phyloP scores from a whole-genome alignment of 2,888 invertebrate genomes.

The Hypsopygia costalis region DNA sequence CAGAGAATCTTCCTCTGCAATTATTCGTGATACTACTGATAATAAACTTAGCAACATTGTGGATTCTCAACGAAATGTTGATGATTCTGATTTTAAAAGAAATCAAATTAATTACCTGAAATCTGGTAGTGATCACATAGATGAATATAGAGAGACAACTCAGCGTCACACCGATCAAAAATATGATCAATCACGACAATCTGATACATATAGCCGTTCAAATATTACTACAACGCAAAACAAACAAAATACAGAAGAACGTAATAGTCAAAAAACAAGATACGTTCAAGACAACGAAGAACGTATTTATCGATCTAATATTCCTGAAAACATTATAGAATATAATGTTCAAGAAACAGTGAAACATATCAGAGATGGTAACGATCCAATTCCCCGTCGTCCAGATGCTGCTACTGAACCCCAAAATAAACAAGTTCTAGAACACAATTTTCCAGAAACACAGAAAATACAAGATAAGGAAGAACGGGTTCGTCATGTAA shows the following conservation, averaged over 20 bases:
- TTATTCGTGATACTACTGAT: conserved; percentile 36
- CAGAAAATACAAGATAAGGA: conserved; percentile 28
- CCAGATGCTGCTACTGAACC: background rate
- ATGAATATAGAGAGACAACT: conserved; percentile 15
- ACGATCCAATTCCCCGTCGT: conserved; percentile 5
- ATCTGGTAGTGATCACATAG: conserved; percentile 26
- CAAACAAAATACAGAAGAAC: conserved; percentile 14
- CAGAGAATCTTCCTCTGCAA: conserved; percentile 43
- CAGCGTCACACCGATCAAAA: conserved; percentile 6
- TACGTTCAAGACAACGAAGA: conserved; percentile 16
- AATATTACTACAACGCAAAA: conserved; percentile 26
- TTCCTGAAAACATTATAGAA: conserved; percentile 4
- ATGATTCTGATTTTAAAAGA: conserved; percentile 50
- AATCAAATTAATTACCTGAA: conserved; percentile 29
- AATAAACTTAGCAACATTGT: conserved; percentile 44
- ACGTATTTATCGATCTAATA: conserved; percentile 2
- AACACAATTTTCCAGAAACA: conserved; percentile 1
- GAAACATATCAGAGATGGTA: conserved; percentile 13
- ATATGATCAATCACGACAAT: conserved; percentile 18
- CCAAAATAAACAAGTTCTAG: background rate
- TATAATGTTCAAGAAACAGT: conserved; percentile 34
- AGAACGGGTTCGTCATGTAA: conserved; percentile 35
- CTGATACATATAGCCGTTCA: conserved; percentile 26
- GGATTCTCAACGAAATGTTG: conserved; percentile 55
- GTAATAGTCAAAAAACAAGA: conserved; percentile 33